A percentile compares a stretch with the other conserved stretches of the same genome.
These are phyloP conservation scores for Nestor notabilis DNA, from an alignment of 2,113 vertebrate genomes.

Conservation along the genomic window DNA sequence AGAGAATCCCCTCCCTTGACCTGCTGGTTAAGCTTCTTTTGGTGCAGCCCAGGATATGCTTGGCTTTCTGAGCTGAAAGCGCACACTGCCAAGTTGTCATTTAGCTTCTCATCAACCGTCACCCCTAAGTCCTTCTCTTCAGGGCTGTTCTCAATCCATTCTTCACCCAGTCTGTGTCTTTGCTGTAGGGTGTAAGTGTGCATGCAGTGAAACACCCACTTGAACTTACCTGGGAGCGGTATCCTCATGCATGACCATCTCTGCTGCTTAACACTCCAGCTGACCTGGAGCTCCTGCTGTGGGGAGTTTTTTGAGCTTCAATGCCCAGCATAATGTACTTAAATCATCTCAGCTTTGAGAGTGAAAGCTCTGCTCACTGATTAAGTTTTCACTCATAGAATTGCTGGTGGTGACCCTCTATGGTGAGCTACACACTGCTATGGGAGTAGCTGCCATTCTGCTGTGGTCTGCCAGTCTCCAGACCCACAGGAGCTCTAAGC, in stretches of 20 bases:
- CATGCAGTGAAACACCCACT: fast-evolving
- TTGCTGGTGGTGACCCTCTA: background rate
- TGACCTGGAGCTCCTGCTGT: background rate
- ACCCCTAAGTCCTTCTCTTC: background rate
- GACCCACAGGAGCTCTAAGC: background rate
- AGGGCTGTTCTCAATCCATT: background rate
- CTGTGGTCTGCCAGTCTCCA: background rate
- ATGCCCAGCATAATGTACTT: background rate
- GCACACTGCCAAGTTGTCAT: background rate
- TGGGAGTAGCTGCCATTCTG: background rate
- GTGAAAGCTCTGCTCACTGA: background rate
- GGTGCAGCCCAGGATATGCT: background rate
- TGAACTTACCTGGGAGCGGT: fast-evolving
- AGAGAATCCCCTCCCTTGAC: background rate
- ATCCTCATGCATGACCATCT: fast-evolving
- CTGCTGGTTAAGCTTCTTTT: background rate
- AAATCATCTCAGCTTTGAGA: background rate
- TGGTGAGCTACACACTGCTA: background rate
- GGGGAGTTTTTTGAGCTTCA: background rate
- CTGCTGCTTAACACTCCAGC: background rate
- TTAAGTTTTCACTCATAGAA: background rate
- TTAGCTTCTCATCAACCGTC: background rate
- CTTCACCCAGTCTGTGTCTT: background rate
- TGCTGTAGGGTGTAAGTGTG: background rate
- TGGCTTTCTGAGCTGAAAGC: background rate